phyloP scores from a whole-genome alignment of 2,797 vertebrate species.

The Sebastes diaconus region DNA sequence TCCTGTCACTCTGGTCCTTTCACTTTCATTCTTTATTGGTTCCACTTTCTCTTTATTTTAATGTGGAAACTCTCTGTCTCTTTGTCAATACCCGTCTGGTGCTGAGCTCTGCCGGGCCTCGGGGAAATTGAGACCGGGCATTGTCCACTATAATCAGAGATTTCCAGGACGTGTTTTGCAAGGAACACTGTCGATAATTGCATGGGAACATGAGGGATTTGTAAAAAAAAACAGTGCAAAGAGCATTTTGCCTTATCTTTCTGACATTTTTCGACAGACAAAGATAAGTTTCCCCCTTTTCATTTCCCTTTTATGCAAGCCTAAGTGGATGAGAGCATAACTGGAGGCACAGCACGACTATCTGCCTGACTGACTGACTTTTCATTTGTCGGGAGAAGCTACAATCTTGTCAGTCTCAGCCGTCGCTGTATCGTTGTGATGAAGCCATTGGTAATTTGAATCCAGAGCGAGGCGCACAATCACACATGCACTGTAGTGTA shows the following conservation, averaged over 20 bases:
- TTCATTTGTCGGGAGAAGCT: slow-evolving; percentile 39
- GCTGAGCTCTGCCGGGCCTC: slow-evolving; percentile 21
- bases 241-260: slow-evolving; percentile 39
- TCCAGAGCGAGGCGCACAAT: slow-evolving; percentile 9
- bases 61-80: neutral
- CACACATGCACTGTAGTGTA: neutral
- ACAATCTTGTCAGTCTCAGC: slow-evolving; percentile 41
- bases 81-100: slow-evolving; percentile 21
- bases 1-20: slow-evolving; percentile 1
- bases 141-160: slow-evolving; percentile 49
- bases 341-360: slow-evolving; percentile 34
- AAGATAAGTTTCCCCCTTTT: slow-evolving; percentile 26
- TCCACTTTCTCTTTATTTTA: neutral
- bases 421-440: slow-evolving; percentile 17
- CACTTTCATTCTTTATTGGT: slow-evolving; percentile 4
- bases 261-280: slow-evolving; percentile 53
- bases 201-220: slow-evolving; percentile 14
- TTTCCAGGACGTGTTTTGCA: slow-evolving; percentile 21
- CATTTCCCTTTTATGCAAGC: slow-evolving; percentile 31
- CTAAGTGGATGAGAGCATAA: slow-evolving; percentile 51
- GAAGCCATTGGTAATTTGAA: slow-evolving; percentile 34
- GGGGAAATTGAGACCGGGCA: slow-evolving; percentile 23
- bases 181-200: slow-evolving; percentile 22
- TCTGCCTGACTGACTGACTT: slow-evolving; percentile 36
- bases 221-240: neutral